phyloP scores from a whole-genome alignment of 1,140 invertebrate genomes.

The Eriocheir sinensis region DNA sequence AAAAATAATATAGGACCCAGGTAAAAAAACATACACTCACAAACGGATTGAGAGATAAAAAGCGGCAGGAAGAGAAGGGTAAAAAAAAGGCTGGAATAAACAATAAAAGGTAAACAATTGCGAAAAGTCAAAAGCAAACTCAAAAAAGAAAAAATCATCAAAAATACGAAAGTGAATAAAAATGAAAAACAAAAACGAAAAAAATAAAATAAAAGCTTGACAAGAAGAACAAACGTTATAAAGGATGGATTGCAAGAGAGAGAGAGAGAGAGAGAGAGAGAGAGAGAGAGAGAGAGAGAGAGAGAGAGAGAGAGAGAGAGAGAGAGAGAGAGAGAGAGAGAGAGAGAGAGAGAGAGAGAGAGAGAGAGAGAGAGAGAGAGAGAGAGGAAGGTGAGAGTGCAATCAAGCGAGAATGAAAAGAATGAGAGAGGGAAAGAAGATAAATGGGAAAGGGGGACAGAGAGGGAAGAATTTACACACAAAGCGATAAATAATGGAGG shows the following conservation, averaged over 20 bases:
- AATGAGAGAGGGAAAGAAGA: slow-evolving; percentile 24
- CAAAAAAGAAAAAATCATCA: too few species aligned
- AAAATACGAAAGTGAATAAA: too few species aligned
- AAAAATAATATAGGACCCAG: too few species aligned
- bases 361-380: slow-evolving; percentile 45
- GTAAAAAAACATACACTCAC: too few species aligned
- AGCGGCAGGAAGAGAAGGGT: too few species aligned
- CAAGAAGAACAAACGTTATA: background rate
- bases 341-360: slow-evolving; percentile 45
- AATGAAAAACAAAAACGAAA: too few species aligned
- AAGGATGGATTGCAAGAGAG: background rate
- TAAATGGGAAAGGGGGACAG: background rate
- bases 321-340: slow-evolving; percentile 45
- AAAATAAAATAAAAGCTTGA: background rate
- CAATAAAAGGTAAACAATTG: too few species aligned
- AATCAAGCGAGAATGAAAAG: background rate
- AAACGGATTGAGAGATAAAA: too few species aligned
- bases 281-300: slow-evolving; percentile 45
- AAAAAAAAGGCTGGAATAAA: too few species aligned
- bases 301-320: slow-evolving; percentile 35
- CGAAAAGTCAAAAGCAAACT: too few species aligned
- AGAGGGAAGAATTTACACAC: slow-evolving; percentile 13
- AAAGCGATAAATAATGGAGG: background rate
- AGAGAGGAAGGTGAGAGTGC: background rate
- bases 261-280: slow-evolving; percentile 35